Evolutionary conservation across 2,797 vertebrate genomes (phyloP).

Genomic region (Oreochromis mossambicus): DNA sequence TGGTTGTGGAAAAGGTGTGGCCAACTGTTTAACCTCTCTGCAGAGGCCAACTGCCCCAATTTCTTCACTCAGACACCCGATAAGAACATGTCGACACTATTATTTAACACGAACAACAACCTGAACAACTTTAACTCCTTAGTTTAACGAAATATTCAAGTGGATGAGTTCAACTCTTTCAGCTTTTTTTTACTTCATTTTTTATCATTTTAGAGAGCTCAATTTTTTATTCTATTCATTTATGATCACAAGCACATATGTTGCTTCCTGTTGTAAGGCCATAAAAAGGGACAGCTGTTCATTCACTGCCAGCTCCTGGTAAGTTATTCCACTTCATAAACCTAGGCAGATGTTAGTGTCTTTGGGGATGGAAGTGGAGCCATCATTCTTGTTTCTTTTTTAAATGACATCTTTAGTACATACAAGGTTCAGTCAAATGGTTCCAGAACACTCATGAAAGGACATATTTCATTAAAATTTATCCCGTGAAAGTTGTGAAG

Average conservation of each 20-base stretch:
- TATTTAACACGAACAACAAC: neutral
- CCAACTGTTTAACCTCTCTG: neutral
- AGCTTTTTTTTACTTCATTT: neutral
- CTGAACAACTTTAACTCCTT: neutral
- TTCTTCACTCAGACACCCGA: neutral
- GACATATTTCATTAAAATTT: neutral
- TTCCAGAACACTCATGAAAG: neutral
- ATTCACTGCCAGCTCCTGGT: neutral
- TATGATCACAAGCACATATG: neutral
- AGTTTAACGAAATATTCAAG: neutral
- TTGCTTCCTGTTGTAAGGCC: neutral
- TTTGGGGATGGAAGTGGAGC: neutral
- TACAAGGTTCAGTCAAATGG: neutral
- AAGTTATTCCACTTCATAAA: neutral
- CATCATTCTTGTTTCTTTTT: neutral
- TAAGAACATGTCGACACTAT: neutral
- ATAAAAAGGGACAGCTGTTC: neutral
- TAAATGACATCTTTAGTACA: neutral
- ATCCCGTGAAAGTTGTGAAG: neutral
- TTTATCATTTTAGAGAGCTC: neutral
- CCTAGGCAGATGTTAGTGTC: neutral
- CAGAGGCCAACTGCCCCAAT: neutral
- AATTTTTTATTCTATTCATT: neutral
- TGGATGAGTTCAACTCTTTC: neutral
- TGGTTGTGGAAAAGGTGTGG: neutral